Conservation (phyloP, 1,140 invertebrate genomes). For the Campoletis sonorensis region DNA sequence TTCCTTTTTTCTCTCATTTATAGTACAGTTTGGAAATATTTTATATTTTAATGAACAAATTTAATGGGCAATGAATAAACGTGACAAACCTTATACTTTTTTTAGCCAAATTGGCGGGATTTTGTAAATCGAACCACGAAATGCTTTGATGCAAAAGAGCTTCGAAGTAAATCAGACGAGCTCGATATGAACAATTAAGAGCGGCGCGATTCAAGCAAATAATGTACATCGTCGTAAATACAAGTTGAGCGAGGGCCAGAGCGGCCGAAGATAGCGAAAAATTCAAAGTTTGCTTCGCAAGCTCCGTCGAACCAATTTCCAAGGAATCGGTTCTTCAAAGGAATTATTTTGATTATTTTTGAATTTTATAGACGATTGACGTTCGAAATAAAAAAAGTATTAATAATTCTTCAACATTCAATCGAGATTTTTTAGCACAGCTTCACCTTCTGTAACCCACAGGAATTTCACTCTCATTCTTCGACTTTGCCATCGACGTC, state of each 20-base stretch:
- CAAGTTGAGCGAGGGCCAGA: slow-evolving; percentile 18
- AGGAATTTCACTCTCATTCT: slow-evolving; percentile 24
- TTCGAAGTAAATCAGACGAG: slow-evolving; percentile 29
- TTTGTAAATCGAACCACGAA: slow-evolving; percentile 34
- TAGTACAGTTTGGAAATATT: too few species aligned
- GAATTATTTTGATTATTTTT: neutral
- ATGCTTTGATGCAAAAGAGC: slow-evolving; percentile 35
- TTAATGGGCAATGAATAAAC: too few species aligned
- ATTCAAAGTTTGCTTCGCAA: slow-evolving; percentile 18
- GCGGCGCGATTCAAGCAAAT: slow-evolving; percentile 31
- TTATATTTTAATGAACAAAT: too few species aligned
- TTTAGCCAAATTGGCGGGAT: slow-evolving; percentile 25
- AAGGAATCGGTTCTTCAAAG: too few species aligned
- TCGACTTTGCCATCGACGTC: neutral
- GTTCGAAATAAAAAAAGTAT: neutral
- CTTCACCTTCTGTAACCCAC: slow-evolving; percentile 15
- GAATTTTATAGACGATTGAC: too few species aligned
- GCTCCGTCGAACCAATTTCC: neutral
- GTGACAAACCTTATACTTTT: slow-evolving; percentile 29
- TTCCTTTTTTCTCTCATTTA: too few species aligned
- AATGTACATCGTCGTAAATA: slow-evolving; percentile 26
- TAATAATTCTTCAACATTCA: neutral
- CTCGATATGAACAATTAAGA: slow-evolving; percentile 13
- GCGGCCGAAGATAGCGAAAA: slow-evolving; percentile 28
- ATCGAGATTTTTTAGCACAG: neutral